phyloP scores from a whole-genome alignment of 2,888 invertebrate genomes.

The Neoascia interrupta region DNA sequence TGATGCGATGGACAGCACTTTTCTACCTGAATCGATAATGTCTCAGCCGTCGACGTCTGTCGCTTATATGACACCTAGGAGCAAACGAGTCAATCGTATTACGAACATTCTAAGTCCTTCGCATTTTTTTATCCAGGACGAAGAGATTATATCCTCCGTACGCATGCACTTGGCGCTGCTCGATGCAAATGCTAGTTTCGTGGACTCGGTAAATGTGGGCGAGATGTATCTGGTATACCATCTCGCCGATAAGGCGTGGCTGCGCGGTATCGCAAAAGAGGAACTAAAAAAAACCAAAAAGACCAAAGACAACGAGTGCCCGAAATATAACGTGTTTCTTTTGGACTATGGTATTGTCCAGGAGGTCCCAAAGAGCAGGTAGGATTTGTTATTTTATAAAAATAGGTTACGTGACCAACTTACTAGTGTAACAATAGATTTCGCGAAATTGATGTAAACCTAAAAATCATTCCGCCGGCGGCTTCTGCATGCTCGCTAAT shows the following conservation, averaged over 20 bases:
- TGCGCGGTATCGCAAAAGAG: conserved; percentile 80
- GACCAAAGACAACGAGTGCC: background rate
- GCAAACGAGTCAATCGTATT: conserved; percentile 36
- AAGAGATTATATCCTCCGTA: conserved; percentile 18
- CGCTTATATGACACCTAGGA: conserved; percentile 28
- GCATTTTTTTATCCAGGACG: conserved; percentile 82
- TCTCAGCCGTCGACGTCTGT: conserved; percentile 29
- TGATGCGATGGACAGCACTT: background rate
- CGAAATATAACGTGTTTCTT: conserved; percentile 81
- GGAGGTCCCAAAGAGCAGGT: conserved; percentile 81
- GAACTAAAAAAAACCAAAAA: conserved; percentile 73
- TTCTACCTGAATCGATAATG: background rate
- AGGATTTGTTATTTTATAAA: conserved; percentile 73
- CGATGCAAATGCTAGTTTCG: conserved; percentile 27
- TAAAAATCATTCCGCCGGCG: conserved; percentile 80
- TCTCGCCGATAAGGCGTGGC: conserved; percentile 83
- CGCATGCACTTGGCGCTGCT: conserved; percentile 26
- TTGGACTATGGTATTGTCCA: conserved; percentile 84
- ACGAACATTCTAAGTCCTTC: conserved; percentile 78
- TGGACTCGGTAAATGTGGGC: conserved; percentile 78
- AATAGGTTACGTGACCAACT: no score
- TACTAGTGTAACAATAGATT: no score
- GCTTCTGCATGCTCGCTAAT: conserved; percentile 83
- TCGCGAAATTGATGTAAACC: conserved; percentile 80
- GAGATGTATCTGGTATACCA: conserved; percentile 84